Percentiles rank a stretch among this genome's conserved stretches.
Evolutionary conservation across 2,113 vertebrate genomes (phyloP).

Genomic region (Melanostigma gelatinosum): DNA sequence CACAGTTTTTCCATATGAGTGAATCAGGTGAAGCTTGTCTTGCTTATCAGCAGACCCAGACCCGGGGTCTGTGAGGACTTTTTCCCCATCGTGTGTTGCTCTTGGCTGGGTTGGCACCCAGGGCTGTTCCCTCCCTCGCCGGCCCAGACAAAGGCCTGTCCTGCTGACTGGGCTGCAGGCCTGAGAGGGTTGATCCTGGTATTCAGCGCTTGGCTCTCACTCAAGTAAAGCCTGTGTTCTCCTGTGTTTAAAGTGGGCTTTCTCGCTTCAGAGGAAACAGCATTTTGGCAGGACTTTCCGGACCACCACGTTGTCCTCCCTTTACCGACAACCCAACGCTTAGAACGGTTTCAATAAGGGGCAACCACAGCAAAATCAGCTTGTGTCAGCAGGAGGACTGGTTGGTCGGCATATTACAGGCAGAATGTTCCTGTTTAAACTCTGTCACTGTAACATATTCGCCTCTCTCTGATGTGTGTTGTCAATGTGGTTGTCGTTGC

Average conservation of each 20-base stretch:
- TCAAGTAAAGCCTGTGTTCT: constrained; percentile 47
- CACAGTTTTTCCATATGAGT: neutral
- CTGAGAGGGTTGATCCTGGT: constrained; percentile 53
- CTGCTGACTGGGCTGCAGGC: constrained; percentile 62
- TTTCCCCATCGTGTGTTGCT: constrained; percentile 48
- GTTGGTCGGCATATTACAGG: constrained; percentile 14
- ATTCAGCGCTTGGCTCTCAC: constrained; percentile 59
- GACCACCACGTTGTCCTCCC: constrained; percentile 43
- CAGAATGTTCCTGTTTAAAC: neutral
- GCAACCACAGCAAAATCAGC: constrained; percentile 29
- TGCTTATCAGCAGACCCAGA: constrained; percentile 33
- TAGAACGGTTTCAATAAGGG: constrained; percentile 45
- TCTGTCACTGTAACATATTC: constrained; percentile 10
- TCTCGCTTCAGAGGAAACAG: constrained; percentile 56
- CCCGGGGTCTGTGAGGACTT: constrained; percentile 13
- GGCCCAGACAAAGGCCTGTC: constrained; percentile 49
- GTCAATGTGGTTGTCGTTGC: constrained; percentile 31
- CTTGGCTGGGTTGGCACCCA: constrained; percentile 46
- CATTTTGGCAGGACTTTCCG: constrained; percentile 38
- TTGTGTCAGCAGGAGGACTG: neutral
- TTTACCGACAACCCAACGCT: constrained; percentile 22
- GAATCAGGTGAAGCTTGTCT: neutral
- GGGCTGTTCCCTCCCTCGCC: constrained; percentile 17
- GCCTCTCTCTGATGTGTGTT: constrained; percentile 32
- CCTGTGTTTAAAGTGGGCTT: constrained; percentile 46